Evolutionary conservation across 2,888 invertebrate genomes (phyloP), one percentile per base, ranked within the genome.

Genomic region (Hypercompe scribonia): DNA sequence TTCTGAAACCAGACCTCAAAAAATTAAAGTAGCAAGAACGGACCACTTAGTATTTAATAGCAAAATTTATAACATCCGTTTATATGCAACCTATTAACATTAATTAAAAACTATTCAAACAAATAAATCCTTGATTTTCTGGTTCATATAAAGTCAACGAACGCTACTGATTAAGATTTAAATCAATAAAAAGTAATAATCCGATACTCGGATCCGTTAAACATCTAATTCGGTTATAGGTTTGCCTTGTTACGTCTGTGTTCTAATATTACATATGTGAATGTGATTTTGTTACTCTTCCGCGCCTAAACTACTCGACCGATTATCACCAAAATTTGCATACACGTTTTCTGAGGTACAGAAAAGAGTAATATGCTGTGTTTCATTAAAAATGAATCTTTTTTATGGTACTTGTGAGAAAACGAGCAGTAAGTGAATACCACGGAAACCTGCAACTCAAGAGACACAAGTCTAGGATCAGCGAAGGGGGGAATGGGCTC

Each of bases 91-190:
- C 78, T 3, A 33, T 65, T 74, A 36, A 69, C 69, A 78, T 83
- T 75, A 72, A 81, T 81, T 83, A 78, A 75, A 65, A 73, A 67
- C 73, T 65, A 61, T 73, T 71, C 18, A 71, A 81, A 78, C 73
- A 81, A 76, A 79, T 78, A 83, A 74, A 75, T 72, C 34, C 31
- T 65, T 65, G 34, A 33, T 64, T 34, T 65, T 72, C 67, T 31
- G 7, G 65, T 39, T 11, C n/a, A 50, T 13, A 31, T 39, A 46
- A 67, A 65, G 74, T 81, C 72, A 81, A 64, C 8, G 71, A 78
- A 72, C 71, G 66, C 63, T 42, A 63, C 28, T 63, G 71, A n/a
- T 63, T 42, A 66, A 54, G n/a, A 71, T 66, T 66, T 71, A 66
- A 71, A 66, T 67, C 66, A 71, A 65, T 50, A 39, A 66, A 50